A percentile compares a stretch with the other conserved stretches of the same genome.
Evolutionary conservation across 2,113 vertebrate species (phyloP).

Genomic region (Hyperoodon ampullatus): DNA sequence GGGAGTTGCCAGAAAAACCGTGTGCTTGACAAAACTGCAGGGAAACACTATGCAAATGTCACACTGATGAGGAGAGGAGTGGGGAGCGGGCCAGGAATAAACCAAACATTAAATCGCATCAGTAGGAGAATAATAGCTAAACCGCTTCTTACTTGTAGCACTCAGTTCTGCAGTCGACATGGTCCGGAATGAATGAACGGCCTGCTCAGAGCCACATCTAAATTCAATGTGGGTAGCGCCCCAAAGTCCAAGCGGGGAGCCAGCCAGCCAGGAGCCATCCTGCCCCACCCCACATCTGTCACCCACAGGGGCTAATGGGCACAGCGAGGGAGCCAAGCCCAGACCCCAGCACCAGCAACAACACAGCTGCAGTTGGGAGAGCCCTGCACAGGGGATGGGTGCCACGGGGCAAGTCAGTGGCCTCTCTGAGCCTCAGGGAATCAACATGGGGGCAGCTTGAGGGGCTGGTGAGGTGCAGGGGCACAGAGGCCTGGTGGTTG

Average conservation of each 20-base stretch:
- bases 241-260: not conserved
- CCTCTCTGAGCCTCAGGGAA: not conserved
- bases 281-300: not conserved
- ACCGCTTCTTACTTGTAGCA: conserved; percentile 86
- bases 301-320: not conserved
- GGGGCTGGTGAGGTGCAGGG: not conserved
- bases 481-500: not conserved
- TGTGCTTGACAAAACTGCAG: conserved; percentile 27
- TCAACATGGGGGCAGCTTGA: not conserved
- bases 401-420: not conserved
- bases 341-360: not conserved
- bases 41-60: conserved; percentile 81
- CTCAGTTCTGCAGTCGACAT: conserved; percentile 86
- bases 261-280: not conserved
- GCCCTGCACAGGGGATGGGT: not conserved
- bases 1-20: not conserved
- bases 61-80: conserved; percentile 74
- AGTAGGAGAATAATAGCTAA: conserved; percentile 86
- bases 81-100: conserved; percentile 61
- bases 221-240: conserved; percentile 82
- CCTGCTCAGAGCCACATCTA: conserved; percentile 83
- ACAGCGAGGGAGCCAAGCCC: not conserved
- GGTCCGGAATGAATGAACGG: conserved; percentile 83
- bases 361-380: not conserved
- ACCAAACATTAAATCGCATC: conserved; percentile 85